Conservation (phyloP, 2,113 vertebrate genomes). For the Thinocorus orbignyianus region DNA sequence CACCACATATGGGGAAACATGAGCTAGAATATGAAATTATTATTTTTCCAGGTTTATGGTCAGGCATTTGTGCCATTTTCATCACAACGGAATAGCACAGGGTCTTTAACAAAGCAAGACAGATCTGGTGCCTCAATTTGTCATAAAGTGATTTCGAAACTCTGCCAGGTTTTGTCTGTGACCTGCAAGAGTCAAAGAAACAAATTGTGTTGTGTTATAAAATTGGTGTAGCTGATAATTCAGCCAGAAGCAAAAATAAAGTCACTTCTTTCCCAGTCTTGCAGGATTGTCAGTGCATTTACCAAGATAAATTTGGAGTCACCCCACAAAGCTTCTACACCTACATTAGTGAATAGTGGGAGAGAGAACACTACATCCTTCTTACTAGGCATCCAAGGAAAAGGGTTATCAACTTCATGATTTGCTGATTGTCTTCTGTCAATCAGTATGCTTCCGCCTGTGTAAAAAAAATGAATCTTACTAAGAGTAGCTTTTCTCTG, state of each 20-base stretch:
- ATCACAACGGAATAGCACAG: neutral
- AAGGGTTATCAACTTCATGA: neutral
- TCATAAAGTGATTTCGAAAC: neutral
- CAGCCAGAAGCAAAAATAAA: neutral
- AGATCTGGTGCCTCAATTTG: neutral
- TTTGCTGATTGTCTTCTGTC: neutral
- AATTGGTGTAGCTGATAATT: neutral
- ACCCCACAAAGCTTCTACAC: neutral
- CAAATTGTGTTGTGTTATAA: neutral
- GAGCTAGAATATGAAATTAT: neutral
- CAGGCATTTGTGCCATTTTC: neutral
- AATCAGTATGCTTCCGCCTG: neutral
- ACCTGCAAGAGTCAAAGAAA: neutral
- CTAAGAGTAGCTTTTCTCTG: neutral
- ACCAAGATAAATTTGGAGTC: neutral
- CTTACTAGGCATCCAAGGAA: neutral
- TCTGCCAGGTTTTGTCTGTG: neutral
- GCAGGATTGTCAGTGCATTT: neutral
- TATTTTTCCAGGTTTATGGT: neutral
- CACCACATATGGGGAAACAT: accelerated
- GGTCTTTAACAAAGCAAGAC: neutral
- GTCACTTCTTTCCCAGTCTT: neutral
- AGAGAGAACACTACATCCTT: neutral
- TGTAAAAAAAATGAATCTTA: neutral
- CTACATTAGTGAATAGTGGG: neutral